Evolutionary conservation across 2,113 vertebrate genomes (phyloP).

Genomic region (Nanorana parkeri): DNA sequence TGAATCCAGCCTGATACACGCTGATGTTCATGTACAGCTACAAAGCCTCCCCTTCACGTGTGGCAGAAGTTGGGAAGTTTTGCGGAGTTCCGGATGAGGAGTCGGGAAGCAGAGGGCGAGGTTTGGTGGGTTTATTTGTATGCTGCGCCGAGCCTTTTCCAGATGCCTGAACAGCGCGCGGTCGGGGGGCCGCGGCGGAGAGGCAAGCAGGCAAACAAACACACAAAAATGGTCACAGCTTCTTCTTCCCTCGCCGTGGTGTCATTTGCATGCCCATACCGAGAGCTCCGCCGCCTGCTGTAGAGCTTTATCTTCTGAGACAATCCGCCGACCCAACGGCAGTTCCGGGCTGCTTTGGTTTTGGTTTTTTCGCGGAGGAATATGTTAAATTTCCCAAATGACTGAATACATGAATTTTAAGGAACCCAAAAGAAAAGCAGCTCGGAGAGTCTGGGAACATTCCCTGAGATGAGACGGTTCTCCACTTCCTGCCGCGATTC

Average conservation of each 20-base stretch:
- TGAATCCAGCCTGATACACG: too few species aligned
- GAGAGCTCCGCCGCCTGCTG: neutral
- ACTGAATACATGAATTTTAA: slow-evolving; percentile 11
- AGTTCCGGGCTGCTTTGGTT: neutral
- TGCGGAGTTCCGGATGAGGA: neutral
- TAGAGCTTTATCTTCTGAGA: neutral
- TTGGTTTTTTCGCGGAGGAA: neutral
- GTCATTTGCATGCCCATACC: neutral
- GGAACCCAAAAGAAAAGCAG: neutral
- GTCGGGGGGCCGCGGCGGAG: neutral
- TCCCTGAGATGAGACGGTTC: neutral
- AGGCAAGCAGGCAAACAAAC: slow-evolving; percentile 21
- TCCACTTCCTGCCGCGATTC: neutral
- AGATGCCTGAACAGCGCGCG: slow-evolving; percentile 36
- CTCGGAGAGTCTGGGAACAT: neutral
- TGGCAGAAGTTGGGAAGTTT: too few species aligned
- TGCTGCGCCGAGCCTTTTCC: slow-evolving; percentile 13
- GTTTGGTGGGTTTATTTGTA: neutral
- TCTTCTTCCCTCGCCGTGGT: neutral
- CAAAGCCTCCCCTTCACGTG: too few species aligned
- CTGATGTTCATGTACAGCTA: too few species aligned
- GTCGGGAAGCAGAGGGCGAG: neutral
- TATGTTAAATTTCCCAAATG: neutral
- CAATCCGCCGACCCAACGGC: neutral
- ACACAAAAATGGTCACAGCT: slow-evolving; percentile 6